These are phyloP conservation scores for Molossus alvarezi DNA, from an alignment of 2,797 vertebrate species.

Conservation along the genomic window DNA sequence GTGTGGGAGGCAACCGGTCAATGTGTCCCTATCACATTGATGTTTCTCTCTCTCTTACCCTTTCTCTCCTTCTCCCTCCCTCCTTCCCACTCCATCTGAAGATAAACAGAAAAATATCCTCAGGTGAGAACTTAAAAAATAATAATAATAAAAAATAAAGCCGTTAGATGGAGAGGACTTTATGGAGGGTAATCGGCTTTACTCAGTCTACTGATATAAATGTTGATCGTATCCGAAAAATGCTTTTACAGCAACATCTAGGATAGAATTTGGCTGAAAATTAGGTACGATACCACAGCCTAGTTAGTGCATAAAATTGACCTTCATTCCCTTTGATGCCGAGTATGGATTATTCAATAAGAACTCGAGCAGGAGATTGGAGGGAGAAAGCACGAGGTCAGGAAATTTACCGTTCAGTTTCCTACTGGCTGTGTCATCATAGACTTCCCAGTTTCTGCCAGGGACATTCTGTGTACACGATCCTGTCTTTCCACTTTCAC, in stretches of 20 bases:
- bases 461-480: background rate
- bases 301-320: background rate
- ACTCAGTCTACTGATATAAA: background rate
- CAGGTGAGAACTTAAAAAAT: too few species aligned
- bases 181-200: background rate
- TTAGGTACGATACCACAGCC: background rate
- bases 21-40: too few species aligned
- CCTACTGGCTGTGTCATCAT: background rate
- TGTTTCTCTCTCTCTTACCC: too few species aligned
- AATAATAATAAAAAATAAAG: too few species aligned
- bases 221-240: background rate
- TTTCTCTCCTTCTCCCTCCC: too few species aligned
- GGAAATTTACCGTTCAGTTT: background rate
- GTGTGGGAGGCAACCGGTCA: too few species aligned
- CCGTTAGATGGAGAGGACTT: background rate
- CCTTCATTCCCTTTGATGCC: background rate
- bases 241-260: background rate
- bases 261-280: background rate
- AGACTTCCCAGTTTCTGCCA: background rate
- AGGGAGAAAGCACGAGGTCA: background rate
- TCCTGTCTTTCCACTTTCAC: background rate
- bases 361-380: background rate
- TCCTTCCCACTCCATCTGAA: too few species aligned
- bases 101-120: too few species aligned
- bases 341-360: background rate